Conservation (phyloP, 2,113 vertebrate species). For the Isichthys henryi region DNA sequence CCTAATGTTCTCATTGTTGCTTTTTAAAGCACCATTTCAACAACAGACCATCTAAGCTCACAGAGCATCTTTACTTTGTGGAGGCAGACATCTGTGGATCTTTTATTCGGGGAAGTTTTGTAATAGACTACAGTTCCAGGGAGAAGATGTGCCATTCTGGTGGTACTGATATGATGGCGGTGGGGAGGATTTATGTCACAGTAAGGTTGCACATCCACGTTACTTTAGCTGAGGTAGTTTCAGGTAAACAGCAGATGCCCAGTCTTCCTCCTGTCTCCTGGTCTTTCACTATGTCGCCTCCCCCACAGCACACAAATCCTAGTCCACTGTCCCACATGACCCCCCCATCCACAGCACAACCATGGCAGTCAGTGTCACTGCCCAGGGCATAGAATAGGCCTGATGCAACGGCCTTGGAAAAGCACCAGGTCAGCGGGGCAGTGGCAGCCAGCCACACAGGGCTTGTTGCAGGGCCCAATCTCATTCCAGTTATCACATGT, state of each 20-base stretch:
- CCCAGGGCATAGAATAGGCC: constrained; percentile 84
- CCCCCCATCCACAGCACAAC: constrained; percentile 31
- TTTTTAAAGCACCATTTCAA: neutral
- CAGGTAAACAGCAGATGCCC: neutral
- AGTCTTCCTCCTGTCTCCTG: neutral
- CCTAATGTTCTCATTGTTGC: neutral
- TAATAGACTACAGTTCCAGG: neutral
- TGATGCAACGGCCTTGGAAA: constrained; percentile 87
- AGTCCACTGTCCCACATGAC: constrained; percentile 41
- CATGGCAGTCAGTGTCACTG: constrained; percentile 68
- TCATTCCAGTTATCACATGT: constrained; percentile 98
- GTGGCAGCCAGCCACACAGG: constrained; percentile 91
- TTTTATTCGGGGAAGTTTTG: neutral
- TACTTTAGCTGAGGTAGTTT: neutral
- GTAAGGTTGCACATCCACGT: neutral
- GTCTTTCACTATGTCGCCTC: neutral
- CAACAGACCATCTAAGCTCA: neutral
- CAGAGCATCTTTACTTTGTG: neutral
- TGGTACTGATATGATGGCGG: neutral
- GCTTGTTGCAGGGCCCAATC: constrained; percentile 81
- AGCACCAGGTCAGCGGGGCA: constrained; percentile 88
- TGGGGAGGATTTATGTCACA: neutral
- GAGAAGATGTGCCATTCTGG: neutral
- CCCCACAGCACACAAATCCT: constrained; percentile 30
- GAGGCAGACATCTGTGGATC: neutral